Base-by-base conservation (phyloP, 1,140 invertebrate species). In the Eulimnadia texana region DNA sequence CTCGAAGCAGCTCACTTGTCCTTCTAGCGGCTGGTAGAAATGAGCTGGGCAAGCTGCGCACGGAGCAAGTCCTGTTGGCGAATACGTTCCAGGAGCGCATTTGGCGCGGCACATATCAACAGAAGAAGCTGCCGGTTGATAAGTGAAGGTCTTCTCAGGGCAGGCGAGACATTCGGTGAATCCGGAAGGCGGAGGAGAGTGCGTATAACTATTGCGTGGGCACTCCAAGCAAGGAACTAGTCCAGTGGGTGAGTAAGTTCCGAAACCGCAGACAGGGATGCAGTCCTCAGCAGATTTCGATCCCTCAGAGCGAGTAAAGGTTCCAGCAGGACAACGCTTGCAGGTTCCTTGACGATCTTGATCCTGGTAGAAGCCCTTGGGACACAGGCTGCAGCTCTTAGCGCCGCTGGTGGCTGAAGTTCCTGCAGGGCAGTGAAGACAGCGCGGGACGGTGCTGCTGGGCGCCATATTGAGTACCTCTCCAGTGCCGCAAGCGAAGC, bases 111-210 rank as follows among this genome's bases (percentile, higher is more conserved):
- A 99, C 61, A 80, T 76, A 64, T 93, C 86, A 70, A 82, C 83
- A 50, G 84, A 82, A 33, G 85, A 81, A 10, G 94, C 89, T 6
- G 92, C 84, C 16, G 92, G 89, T 72, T 94, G 90, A 70, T 93
- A 94, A 0, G 92, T 96, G 68, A 84, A 93, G 0, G 84, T 90
- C 63, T 88, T 88, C 0, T 90, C 82, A 6, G 93, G 89, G 73
- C 93, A 98, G 9, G 86, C 82, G 71, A 91, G 86, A 68, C 93
- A 98, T 69, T 95, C 89, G 71, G 92, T 95, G 72, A 88, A 96
- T 19, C 93, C 93, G 59, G 88, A 89, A 1, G 83, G 80, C 23
- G 90, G 89, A 28, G 93, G 92, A 68, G 89, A 84, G 6, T 84
- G 82, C 11, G 88, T 89, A 70, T 85, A 97, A 58, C 89, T 94